Conservation (phyloP, 1,140 invertebrate species). For the Drosophila orosa region DNA sequence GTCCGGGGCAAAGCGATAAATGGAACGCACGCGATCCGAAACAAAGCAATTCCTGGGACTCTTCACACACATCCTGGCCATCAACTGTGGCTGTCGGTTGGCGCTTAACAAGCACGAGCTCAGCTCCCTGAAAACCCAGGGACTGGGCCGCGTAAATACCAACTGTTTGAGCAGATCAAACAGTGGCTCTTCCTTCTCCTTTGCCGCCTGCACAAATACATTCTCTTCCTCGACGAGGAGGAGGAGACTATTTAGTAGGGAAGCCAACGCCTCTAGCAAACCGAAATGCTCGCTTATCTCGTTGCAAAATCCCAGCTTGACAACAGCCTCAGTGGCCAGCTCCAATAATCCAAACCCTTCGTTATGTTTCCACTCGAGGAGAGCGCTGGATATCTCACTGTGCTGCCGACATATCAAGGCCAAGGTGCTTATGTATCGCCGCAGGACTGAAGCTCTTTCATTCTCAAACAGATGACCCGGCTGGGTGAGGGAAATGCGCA, state of each 20-base stretch:
- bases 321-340: slow-evolving; percentile 56
- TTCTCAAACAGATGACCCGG: slow-evolving; percentile 31
- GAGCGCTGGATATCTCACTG: slow-evolving; percentile 21
- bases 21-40: slow-evolving; percentile 64
- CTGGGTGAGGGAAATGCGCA: slow-evolving; percentile 36
- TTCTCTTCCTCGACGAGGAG: slow-evolving; percentile 7
- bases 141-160: slow-evolving; percentile 67
- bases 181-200: slow-evolving; percentile 10
- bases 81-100: slow-evolving; percentile 25
- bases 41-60: slow-evolving; percentile 55
- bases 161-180: slow-evolving; percentile 67
- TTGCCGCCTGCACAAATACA: no score
- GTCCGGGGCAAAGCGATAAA: slow-evolving; percentile 69
- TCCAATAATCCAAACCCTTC: slow-evolving; percentile 54
- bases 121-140: slow-evolving; percentile 68
- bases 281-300: slow-evolving; percentile 70
- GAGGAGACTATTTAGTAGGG: slow-evolving; percentile 56
- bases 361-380: slow-evolving; percentile 48
- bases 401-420: slow-evolving; percentile 59
- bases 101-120: slow-evolving; percentile 62
- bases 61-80: slow-evolving; percentile 59
- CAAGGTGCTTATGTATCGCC: slow-evolving; percentile 68
- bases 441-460: slow-evolving; percentile 59
- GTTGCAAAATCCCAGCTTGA: slow-evolving; percentile 64
- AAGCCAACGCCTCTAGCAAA: slow-evolving; percentile 59